A percentile compares a stretch with the other conserved stretches of the same genome.
phyloP scores from a whole-genome alignment of 2,888 invertebrate species.

The Tenthredo livida region DNA sequence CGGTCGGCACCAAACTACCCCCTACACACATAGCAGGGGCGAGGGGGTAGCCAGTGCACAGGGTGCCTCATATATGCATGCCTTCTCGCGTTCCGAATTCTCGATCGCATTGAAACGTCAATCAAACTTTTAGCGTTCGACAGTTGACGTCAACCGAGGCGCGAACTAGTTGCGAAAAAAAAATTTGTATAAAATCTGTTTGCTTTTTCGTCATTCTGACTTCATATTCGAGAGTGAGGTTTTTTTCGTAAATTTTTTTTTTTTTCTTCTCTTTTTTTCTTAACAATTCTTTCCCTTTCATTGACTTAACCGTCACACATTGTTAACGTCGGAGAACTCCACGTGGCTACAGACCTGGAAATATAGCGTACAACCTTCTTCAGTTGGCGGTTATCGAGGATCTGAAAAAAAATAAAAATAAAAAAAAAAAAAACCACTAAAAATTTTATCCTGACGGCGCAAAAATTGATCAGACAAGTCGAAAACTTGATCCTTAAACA shows the following conservation, averaged over 20 bases:
- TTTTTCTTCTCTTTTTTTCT: conserved; percentile 41
- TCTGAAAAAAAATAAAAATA: neutral
- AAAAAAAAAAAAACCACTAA: neutral
- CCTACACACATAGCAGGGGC: conserved; percentile 44
- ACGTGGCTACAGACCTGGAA: conserved; percentile 28
- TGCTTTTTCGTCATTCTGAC: conserved; percentile 70
- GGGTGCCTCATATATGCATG: conserved; percentile 67
- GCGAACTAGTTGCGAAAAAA: conserved; percentile 58
- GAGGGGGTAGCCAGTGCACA: conserved; percentile 57
- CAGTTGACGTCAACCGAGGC: conserved; percentile 58
- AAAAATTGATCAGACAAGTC: neutral
- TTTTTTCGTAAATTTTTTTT: conserved; percentile 55
- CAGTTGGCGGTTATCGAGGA: conserved; percentile 50
- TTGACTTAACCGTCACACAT: conserved; percentile 70
- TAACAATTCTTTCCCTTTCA: conserved; percentile 29
- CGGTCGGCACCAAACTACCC: conserved; percentile 39
- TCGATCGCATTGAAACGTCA: conserved; percentile 70
- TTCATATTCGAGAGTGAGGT: conserved; percentile 67
- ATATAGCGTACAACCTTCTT: conserved; percentile 55
- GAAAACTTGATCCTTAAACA: neutral
- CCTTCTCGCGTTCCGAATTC: conserved; percentile 53
- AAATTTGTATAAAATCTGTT: conserved; percentile 62
- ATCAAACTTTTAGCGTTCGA: conserved; percentile 63
- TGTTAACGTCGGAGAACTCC: conserved; percentile 66
- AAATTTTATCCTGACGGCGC: neutral